Conservation (phyloP, 2,797 vertebrate genomes). For the Allobates femoralis region DNA sequence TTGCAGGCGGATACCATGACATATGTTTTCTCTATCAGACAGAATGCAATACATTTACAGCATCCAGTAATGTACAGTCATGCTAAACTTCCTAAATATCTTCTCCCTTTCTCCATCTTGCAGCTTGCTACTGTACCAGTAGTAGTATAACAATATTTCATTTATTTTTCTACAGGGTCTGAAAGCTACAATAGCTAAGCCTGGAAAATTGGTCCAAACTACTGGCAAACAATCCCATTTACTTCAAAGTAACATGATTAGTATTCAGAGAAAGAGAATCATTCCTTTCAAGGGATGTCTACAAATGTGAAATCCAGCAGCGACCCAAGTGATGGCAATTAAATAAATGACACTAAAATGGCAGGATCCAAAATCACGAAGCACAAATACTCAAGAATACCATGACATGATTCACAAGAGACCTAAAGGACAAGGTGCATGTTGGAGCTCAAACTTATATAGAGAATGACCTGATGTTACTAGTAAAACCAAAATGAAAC, state of each 20-base stretch:
- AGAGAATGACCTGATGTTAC: background rate
- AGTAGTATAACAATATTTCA: slow-evolving; percentile 19
- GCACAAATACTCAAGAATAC: background rate
- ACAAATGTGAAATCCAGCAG: slow-evolving; percentile 34
- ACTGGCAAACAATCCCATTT: slow-evolving; percentile 21
- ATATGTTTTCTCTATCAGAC: no score
- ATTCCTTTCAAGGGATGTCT: slow-evolving; percentile 25
- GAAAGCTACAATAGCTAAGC: slow-evolving; percentile 36
- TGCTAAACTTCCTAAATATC: no score
- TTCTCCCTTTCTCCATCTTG: no score
- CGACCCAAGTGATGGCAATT: slow-evolving; percentile 29
- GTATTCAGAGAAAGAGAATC: slow-evolving; percentile 35
- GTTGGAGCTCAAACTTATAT: background rate
- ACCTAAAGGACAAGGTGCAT: background rate
- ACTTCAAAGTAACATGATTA: slow-evolving; percentile 42
- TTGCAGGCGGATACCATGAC: no score
- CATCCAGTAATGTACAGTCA: no score
- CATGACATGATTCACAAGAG: background rate
- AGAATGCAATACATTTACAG: no score
- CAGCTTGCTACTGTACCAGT: background rate
- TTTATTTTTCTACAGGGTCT: slow-evolving; percentile 36
- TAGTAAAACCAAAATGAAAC: background rate
- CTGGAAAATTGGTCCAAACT: slow-evolving; percentile 33
- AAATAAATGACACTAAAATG: slow-evolving; percentile 14
- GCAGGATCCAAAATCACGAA: background rate